Evolutionary conservation across 1,140 invertebrate species (phyloP), one percentile per base, ranked within the genome.

Genomic region (Anadara kagoshimensis): DNA sequence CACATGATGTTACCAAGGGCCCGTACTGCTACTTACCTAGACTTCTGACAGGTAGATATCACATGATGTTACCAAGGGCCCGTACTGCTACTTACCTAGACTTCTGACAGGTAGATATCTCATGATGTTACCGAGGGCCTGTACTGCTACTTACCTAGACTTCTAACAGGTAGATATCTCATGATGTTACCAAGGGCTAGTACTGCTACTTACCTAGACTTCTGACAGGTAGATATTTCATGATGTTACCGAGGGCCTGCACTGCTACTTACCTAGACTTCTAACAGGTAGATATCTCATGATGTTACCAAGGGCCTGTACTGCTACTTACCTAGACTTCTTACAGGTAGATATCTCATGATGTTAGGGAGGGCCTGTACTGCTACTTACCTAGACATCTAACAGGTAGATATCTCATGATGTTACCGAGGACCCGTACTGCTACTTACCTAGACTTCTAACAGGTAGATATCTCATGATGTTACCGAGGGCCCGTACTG

Each of bases 351-450:
- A 59, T 95, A 89, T 36, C 93, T 90, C 64, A 96, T 85, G 49
- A 96, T 90, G 86, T 94, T 96, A 5, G 95, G 95, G n/a, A 96
- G 85, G 10, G 94, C 93, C n/a, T n/a, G n/a, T n/a, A n/a, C n/a
- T n/a, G n/a, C n/a, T n/a, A 69, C 73, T 90, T 86, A 78, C 90
- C 84, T 20, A 92, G 78, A 66, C 93, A 88, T 49, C 90, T 89
- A 18, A 90, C 85, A 1, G 91, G 90, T 61, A 94, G 90, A 59
- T 95, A 89, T 43, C 93, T 90, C 65, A 96, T 86, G 49, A 96
- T 90, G 86, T 94, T 96, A 5, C 95, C 95, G 18, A 96, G 86
- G 8, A 94, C 93, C 56, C 95, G 91, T 0, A 95, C 94, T 10
- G 92, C 93, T n/a, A 69, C 73, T 90, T 86, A 78, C 90, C 84